Conservation (phyloP, 2,888 invertebrate genomes). For the Eristalis arbustorum region DNA sequence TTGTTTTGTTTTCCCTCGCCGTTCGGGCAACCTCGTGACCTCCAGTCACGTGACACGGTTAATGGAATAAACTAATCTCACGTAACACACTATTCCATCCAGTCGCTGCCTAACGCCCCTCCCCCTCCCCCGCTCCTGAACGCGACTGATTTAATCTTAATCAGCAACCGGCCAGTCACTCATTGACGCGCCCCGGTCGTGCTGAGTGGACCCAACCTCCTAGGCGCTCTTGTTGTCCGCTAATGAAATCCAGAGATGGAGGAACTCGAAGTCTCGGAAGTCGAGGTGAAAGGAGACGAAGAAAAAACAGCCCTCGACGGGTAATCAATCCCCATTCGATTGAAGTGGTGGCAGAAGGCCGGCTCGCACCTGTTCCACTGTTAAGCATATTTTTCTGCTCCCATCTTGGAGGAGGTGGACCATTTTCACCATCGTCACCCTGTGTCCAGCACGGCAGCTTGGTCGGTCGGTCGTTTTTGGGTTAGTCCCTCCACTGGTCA, state of each 20-base stretch:
- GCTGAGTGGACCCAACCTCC: not conserved
- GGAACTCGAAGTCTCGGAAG: no score
- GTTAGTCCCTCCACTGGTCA: no score
- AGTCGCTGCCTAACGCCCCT: not conserved
- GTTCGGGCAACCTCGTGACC: not conserved
- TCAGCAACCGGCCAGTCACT: not conserved
- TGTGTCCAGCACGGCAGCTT: no score
- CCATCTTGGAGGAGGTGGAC: not conserved
- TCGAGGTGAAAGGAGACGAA: not conserved
- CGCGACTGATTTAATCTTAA: constrained; percentile 3
- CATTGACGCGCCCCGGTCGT: not conserved
- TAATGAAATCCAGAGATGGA: constrained; percentile 1
- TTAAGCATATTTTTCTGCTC: not conserved
- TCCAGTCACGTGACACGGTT: constrained; percentile 5
- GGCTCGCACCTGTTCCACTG: no score
- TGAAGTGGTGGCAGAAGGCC: no score
- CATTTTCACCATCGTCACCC: constrained; percentile 8
- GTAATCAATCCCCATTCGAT: not conserved
- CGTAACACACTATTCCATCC: not conserved
- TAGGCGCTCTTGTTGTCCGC: not conserved
- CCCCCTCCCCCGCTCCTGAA: not conserved
- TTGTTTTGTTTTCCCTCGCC: not conserved
- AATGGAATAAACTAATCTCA: constrained; percentile 22
- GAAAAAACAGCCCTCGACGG: not conserved
- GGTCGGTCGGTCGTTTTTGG: no score